Evolutionary conservation across 2,888 invertebrate genomes (phyloP), one percentile per base, ranked within the genome.

Genomic region (Caenorhabditis sp.): DNA sequence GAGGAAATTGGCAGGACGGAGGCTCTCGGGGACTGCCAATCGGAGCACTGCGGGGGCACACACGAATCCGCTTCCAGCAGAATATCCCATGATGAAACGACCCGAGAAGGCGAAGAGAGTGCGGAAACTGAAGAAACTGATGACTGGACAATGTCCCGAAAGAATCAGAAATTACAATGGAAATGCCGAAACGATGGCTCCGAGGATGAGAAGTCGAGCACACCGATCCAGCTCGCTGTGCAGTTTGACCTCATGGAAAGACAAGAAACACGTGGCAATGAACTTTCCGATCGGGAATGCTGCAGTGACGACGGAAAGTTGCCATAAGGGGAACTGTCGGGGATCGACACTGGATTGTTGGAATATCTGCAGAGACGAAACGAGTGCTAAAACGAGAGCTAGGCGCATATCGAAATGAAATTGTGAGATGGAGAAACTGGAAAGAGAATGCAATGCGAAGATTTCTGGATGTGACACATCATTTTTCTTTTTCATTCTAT

Each of bases 21-120:
- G 44, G 13, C 62, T 58, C n/a, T 71, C 78, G 13, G 83, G 83
- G n/a, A 85, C 76, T 26, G 80, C 56, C 22, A 79, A 20, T 9
- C 79, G 76, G 9, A 87, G 77, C 22, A 85, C 76, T 2, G 81
- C 83, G 3, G 87, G 85, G n/a, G 88, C 85, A 69, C 84, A 85
- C 3, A 88, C 84, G 67, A 88, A 88, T 9, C 86, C 88, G n/a
- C 83, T 79, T 6, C 88, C 88, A 4, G 88, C 83, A 0, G 86
- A 86, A 32, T 78, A 86, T 11, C 88, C 88, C 70, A 88, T 83
- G 9, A 87, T 37, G 40, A 88, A 82, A 18, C 88, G 67, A n/a
- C 86, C 87, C 44, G 74, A 32, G 8, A 67, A 67, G 0, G 79
- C 56, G 47, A 55, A 80, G 9, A 76, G 15, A 0, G 64, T 55